Base-by-base conservation (phyloP, 2,797 vertebrate genomes). In the Graptemys geographica region DNA sequence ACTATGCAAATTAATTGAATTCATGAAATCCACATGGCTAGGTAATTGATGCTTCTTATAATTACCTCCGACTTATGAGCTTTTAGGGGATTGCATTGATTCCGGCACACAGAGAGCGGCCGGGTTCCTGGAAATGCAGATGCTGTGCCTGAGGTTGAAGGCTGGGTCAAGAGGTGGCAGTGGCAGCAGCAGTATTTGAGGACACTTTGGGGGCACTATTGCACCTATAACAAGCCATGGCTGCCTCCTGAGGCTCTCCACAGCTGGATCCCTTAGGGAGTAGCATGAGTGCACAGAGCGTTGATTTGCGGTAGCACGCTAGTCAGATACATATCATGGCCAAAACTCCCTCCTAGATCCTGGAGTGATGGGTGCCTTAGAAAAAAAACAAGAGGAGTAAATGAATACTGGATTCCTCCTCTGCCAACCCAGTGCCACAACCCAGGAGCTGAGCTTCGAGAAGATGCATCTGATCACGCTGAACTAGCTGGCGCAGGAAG, bases 1-100 rank as follows among this genome's bases (percentile, higher is more conserved):
- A 79, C 97, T 97, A 98, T 98, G 98, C 98, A 98, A 98, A 98
- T 98, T 96, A 97, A 98, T 98, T 97, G 98, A 97, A 98, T 98
- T 98, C 97, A 88, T 97, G 98, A 97, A 98, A 96, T 97, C 97
- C 97, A 90, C 97, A 95, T 97, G 28, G 91, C 97, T 57, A 97
- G 96, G 97, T 98, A 98, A 98, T 98, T 98, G 98, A 98, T 98
- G 98, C 98, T 97, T 93, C 98, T 98, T 96, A 97, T 98, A 98
- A 98, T 98, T 98, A 98, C 98, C 98, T 98, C 97, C 94, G 51
- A 98, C 98, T 98, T 97, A 97, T 57, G 98, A 97, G 98, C 98
- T 98, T 98, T 98, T 97, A 97, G 97, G 96, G 98, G 97, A 97
- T 98, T 98, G 96, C 97, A 97, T 96, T 93, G 98, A 98, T 98